A percentile compares a stretch with the other conserved stretches of the same genome.
These are phyloP conservation scores for Hymenopus coronatus DNA, from an alignment of 2,888 invertebrate species.

Conservation along the genomic window DNA sequence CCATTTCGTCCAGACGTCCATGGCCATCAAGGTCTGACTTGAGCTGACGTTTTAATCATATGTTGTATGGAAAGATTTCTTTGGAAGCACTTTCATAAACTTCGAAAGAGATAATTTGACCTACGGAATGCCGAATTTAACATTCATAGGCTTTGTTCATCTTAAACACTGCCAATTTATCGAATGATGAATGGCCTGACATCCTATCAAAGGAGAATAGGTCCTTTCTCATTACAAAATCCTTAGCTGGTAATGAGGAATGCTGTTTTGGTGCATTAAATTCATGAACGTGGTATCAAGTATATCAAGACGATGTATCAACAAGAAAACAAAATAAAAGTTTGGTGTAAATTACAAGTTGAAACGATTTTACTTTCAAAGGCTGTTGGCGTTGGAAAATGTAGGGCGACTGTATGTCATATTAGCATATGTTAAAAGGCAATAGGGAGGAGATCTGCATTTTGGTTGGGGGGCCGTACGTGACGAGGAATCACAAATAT, in stretches of 20 bases:
- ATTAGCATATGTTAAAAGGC: background rate
- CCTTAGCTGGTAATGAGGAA: background rate
- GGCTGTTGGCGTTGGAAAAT: background rate
- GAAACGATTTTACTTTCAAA: background rate
- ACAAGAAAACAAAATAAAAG: background rate
- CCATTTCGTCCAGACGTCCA: background rate
- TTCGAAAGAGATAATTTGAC: background rate
- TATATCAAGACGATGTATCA: background rate
- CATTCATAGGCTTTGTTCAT: background rate
- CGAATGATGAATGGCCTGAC: background rate
- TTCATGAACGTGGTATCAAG: background rate
- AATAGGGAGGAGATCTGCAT: background rate
- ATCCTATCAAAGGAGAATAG: background rate
- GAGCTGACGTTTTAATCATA: background rate
- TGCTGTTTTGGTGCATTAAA: background rate
- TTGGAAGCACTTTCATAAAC: background rate
- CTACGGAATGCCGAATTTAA: background rate
- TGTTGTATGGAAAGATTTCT: background rate
- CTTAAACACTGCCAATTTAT: background rate
- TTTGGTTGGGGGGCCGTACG: background rate
- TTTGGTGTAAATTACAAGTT: background rate
- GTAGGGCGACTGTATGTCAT: background rate
- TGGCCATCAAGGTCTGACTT: background rate
- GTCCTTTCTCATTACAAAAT: background rate
- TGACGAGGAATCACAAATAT: background rate